Evolutionary conservation across 1,140 invertebrate species (phyloP), one percentile per base, ranked within the genome.

Genomic region (Plodia interpunctella): DNA sequence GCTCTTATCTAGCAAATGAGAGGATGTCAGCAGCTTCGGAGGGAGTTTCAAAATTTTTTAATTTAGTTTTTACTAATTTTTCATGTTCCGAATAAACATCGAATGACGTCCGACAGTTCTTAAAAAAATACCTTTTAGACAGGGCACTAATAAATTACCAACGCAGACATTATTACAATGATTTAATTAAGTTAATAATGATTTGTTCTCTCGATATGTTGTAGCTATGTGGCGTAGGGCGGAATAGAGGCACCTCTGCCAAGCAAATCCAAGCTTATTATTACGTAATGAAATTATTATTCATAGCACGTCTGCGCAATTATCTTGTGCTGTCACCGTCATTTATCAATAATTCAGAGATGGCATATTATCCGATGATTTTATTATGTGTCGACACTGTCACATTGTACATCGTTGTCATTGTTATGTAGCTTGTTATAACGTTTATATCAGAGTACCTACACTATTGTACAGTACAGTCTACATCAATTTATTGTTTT

Each of bases 231-330:
- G 9, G 2, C 9, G 13, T 15, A 15, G 9, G 9, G 32, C 32
- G 32, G 9, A 3, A 2, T 11, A 9, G 5, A 15, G 38, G 2
- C 15, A n/a, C 8, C 38, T 44, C 38, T 44, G 5, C 15, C 15
- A 5, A 44, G 15, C 38, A 15, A 44, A 15, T n/a, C 51, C 19
- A 53, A 63, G 63, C 66, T 70, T 72, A 74, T 72, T 74, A 66
- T 56, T 51, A 49, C 54, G 44, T 73, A 67, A 72, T 68, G 64
- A 71, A 72, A 74, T 80, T 74, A 76, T 68, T 78, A 78, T 78
- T 76, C 78, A 78, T 66, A 66, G 62, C 68, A 74, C 72, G 70
- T 74, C 66, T 60, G 49, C 25, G 66, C 66, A 72, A 72, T 76
- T 74, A 74, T 73, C 72, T 68, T 59, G 60, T 63, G 55, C 57